Conservation (phyloP, 2,888 invertebrate genomes). For the Tolmerus cingulatus region DNA sequence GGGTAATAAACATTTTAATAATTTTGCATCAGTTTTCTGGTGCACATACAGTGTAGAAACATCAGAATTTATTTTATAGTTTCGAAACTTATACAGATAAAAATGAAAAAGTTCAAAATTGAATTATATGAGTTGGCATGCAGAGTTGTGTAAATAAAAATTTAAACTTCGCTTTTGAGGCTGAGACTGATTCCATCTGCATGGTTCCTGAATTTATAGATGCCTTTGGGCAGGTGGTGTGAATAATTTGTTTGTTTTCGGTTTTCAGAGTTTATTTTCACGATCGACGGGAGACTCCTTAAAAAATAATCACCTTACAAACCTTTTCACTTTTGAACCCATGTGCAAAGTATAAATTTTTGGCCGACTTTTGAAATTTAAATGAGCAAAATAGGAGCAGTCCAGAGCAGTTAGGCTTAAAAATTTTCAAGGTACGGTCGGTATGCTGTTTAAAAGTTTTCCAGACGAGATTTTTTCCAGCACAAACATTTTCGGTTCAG, state of each 20-base stretch:
- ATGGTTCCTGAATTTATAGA: background rate
- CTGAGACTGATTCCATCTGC: background rate
- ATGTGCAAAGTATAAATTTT: background rate
- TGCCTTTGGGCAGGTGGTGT: background rate
- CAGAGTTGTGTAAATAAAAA: background rate
- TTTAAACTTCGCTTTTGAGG: background rate
- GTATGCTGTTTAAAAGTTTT: background rate
- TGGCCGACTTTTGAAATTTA: background rate
- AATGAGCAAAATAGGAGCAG: background rate
- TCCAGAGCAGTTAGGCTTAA: background rate
- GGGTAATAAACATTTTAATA: too few species aligned
- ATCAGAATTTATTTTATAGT: too few species aligned
- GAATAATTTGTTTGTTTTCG: background rate
- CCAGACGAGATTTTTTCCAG: background rate
- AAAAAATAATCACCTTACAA: background rate
- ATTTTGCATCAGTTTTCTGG: too few species aligned
- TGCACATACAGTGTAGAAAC: too few species aligned
- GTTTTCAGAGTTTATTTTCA: background rate
- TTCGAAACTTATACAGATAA: too few species aligned
- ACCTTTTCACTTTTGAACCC: background rate
- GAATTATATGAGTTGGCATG: background rate
- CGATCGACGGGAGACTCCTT: background rate
- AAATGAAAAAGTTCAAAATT: background rate
- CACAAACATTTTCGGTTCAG: background rate
- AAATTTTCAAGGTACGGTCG: background rate